Evolutionary conservation across 2,888 invertebrate genomes (phyloP).

Genomic region (Rhamnusium bicolor): DNA sequence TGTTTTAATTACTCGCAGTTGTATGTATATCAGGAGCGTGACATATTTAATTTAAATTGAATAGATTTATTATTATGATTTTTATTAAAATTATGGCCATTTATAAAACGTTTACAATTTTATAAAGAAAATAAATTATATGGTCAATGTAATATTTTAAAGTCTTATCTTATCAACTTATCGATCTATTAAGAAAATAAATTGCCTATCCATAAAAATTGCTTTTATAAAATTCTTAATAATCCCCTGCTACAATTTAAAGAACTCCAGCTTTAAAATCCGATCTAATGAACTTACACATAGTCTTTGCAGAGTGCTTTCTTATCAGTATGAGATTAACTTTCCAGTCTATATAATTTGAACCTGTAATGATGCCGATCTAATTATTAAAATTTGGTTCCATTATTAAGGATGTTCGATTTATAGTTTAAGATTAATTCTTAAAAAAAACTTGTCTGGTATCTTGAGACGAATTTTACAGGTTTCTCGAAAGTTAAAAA

Average conservation of each 20-base stretch:
- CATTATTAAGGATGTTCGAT: slow-evolving; percentile 27
- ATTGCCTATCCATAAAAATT: slow-evolving; percentile 3
- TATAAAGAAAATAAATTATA: not conserved
- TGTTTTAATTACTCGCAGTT: not conserved
- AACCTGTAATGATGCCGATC: slow-evolving; percentile 28
- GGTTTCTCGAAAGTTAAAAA: slow-evolving; percentile 4
- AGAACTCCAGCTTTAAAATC: slow-evolving; percentile 2
- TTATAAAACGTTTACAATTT: not conserved
- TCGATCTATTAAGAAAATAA: slow-evolving; percentile 2
- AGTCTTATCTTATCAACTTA: not conserved
- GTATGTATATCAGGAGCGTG: not conserved
- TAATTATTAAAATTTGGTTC: slow-evolving; percentile 35
- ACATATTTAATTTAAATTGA: not conserved
- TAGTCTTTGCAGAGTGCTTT: not conserved
- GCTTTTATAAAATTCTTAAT: not conserved
- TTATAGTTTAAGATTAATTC: not conserved
- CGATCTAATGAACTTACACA: not conserved
- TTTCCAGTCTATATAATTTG: slow-evolving; percentile 38
- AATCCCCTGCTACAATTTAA: not conserved
- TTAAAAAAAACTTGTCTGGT: slow-evolving; percentile 5
- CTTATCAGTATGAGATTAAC: slow-evolving; percentile 27
- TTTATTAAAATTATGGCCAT: not conserved
- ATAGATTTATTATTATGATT: not conserved
- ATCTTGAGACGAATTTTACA: slow-evolving; percentile 5
- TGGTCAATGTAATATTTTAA: not conserved